phyloP scores from a whole-genome alignment of 2,888 invertebrate species.

The Agriopis leucophaearia region DNA sequence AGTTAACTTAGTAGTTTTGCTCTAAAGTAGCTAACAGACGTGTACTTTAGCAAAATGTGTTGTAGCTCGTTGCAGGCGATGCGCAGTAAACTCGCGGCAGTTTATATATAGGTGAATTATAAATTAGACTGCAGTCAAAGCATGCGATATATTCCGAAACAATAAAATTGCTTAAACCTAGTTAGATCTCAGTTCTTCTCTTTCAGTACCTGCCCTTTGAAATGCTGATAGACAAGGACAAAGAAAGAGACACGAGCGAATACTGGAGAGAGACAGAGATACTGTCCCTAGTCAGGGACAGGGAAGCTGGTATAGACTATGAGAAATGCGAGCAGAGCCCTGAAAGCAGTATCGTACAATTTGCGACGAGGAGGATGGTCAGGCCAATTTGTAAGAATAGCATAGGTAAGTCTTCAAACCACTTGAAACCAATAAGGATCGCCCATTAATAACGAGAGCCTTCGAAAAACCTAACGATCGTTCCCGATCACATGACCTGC shows the following conservation, averaged over 20 bases:
- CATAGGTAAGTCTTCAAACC: conserved; percentile 59
- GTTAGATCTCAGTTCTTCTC: background rate
- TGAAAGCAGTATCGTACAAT: conserved; percentile 50
- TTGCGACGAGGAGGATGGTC: conserved; percentile 64
- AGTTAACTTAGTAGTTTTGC: no score
- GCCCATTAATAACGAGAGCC: no score
- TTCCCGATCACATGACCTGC: no score
- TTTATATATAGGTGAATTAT: background rate
- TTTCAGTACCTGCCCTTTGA: conserved; percentile 74
- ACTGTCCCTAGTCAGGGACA: conserved; percentile 64
- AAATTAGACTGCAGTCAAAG: no score
- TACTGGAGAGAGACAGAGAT: conserved; percentile 81
- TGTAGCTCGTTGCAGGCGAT: no score
- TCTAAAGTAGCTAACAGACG: no score
- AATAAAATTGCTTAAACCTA: background rate
- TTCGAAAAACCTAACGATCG: no score
- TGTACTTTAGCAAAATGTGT: no score
- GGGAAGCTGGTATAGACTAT: conserved; percentile 67
- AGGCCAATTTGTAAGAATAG: conserved; percentile 70
- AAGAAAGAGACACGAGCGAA: conserved; percentile 76
- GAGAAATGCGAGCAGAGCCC: conserved; percentile 62
- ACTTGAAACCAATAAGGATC: no score
- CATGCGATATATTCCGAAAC: background rate
- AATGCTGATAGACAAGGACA: conserved; percentile 66
- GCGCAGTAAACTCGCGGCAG: no score